phyloP scores from a whole-genome alignment of 2,113 vertebrate species.

The Embiotoca jacksoni region DNA sequence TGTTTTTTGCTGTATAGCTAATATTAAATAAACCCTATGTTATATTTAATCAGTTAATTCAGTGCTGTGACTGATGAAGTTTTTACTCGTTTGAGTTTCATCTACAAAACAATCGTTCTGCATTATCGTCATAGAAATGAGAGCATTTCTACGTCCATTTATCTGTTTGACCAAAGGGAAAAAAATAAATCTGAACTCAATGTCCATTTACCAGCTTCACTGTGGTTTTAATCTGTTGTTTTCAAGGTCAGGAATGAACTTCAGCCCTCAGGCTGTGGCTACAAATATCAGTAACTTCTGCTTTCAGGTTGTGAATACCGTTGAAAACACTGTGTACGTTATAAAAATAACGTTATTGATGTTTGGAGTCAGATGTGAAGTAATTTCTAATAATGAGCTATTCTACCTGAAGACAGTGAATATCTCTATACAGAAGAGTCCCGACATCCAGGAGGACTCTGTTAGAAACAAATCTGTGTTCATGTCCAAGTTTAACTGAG shows the following conservation, averaged over 20 bases:
- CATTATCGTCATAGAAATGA: neutral
- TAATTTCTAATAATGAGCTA: neutral
- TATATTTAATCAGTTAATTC: neutral
- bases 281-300: neutral
- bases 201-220: no score
- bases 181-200: no score
- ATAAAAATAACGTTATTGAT: neutral
- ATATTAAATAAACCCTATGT: no score
- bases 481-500: no score
- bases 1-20: no score
- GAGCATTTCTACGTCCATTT: neutral
- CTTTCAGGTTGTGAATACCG: neutral
- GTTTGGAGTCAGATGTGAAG: neutral
- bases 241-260: slow-evolving; percentile 4
- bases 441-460: neutral
- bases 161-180: neutral
- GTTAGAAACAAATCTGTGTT: neutral
- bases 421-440: neutral
- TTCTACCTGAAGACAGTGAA: neutral
- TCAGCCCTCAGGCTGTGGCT: neutral
- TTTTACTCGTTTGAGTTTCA: neutral
- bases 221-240: neutral
- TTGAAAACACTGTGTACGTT: neutral
- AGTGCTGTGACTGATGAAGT: no score
- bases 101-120: neutral